phyloP scores from a whole-genome alignment of 1,140 invertebrate species.

The Hesperophylax magnus region DNA sequence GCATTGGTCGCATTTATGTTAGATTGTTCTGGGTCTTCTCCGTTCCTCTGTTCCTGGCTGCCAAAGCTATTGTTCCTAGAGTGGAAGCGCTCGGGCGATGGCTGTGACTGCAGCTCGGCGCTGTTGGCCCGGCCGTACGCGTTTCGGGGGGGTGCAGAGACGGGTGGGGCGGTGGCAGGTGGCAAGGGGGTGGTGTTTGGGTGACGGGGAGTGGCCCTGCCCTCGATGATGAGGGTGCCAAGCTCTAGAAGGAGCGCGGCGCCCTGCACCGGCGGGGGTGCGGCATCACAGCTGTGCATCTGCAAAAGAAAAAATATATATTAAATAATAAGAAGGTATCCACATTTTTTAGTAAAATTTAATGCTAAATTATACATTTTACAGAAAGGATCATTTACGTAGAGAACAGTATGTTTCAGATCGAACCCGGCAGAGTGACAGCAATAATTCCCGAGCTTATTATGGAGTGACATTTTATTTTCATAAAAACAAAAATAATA shows the following conservation, averaged over 20 bases:
- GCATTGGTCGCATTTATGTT: no score
- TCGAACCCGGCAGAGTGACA: no score
- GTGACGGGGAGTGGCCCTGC: background rate
- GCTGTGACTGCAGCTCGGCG: background rate
- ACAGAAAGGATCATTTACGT: no score
- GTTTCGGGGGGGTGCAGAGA: background rate
- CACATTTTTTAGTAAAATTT: no score
- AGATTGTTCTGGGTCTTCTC: background rate
- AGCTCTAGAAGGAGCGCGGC: conserved; percentile 64
- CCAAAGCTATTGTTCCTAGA: background rate
- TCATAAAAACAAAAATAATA: no score
- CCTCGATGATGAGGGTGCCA: conserved; percentile 64
- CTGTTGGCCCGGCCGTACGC: background rate
- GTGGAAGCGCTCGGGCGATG: background rate
- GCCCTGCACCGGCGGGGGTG: conserved; percentile 59
- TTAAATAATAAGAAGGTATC: no score
- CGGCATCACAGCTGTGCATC: conserved; percentile 67
- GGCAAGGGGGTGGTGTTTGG: background rate
- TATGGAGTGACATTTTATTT: no score
- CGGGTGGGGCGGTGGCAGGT: background rate
- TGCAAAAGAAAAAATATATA: conserved; percentile 36
- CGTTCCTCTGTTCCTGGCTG: background rate
- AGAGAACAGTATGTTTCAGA: no score
- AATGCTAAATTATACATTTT: no score
- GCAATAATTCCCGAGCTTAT: no score